phyloP scores from a whole-genome alignment of 2,888 invertebrate genomes.

The Pseudoips prasinana region DNA sequence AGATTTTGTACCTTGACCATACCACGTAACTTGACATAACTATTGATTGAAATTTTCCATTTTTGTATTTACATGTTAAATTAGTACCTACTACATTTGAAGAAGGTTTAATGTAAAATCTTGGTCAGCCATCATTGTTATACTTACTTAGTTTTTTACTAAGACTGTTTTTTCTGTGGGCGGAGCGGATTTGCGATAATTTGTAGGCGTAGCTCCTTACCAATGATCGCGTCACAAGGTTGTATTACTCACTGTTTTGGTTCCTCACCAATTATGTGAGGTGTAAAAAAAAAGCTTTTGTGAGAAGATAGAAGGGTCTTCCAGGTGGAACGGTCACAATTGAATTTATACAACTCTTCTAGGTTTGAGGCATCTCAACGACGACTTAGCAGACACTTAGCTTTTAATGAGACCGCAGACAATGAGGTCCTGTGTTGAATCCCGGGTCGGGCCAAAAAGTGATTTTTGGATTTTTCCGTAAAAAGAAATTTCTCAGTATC shows the following conservation, averaged over 20 bases:
- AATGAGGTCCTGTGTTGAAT: too few species aligned
- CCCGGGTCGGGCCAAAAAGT: too few species aligned
- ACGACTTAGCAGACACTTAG: too few species aligned
- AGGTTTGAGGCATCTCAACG: too few species aligned
- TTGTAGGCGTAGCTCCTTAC: constrained; percentile 67
- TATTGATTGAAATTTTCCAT: too few species aligned
- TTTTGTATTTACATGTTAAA: too few species aligned
- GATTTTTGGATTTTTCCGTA: too few species aligned
- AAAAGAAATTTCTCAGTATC: too few species aligned
- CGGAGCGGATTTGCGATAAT: constrained; percentile 64
- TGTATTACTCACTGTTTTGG: constrained; percentile 60
- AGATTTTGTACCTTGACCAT: neutral
- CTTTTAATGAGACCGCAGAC: too few species aligned
- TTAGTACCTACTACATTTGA: too few species aligned
- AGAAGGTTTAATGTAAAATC: constrained; percentile 7
- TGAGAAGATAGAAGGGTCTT: constrained; percentile 3
- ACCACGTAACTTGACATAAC: too few species aligned
- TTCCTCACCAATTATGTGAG: constrained; percentile 26
- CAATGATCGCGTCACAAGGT: constrained; percentile 53
- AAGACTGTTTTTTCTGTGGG: constrained; percentile 62
- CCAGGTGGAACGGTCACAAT: constrained; percentile 6
- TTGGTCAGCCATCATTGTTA: constrained; percentile 45
- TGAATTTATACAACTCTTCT: too few species aligned
- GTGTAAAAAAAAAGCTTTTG: constrained; percentile 21
- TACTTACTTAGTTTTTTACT: constrained; percentile 37